A percentile compares a stretch with the other conserved stretches of the same genome.
These are phyloP conservation scores for Acronicta psi DNA, from an alignment of 2,888 invertebrate genomes.

Conservation along the genomic window DNA sequence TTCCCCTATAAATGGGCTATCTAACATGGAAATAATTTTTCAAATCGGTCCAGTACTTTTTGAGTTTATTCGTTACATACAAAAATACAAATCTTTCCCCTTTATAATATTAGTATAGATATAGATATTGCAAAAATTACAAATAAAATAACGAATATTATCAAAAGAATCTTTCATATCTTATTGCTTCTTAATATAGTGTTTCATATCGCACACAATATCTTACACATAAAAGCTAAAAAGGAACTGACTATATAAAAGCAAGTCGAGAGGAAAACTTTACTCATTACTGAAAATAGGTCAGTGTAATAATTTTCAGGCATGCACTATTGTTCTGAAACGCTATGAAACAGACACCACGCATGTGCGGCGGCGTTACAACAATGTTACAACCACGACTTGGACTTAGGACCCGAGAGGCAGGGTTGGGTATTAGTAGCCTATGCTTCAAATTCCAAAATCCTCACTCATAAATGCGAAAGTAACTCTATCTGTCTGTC, in stretches of 20 bases:
- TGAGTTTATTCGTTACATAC: too few species aligned
- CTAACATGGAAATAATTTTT: too few species aligned
- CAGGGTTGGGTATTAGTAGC: background rate
- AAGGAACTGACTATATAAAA: conserved; percentile 13
- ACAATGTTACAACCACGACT: conserved; percentile 6
- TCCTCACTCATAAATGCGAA: too few species aligned
- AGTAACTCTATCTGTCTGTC: too few species aligned
- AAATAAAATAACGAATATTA: background rate
- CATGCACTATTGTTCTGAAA: conserved; percentile 37
- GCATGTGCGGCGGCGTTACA: conserved; percentile 6
- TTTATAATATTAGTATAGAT: too few species aligned
- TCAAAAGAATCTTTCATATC: background rate
- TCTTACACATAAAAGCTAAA: conserved; percentile 7
- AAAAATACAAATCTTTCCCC: too few species aligned
- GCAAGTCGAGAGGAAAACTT: conserved; percentile 35
- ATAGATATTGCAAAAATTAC: background rate
- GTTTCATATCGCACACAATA: conserved; percentile 1
- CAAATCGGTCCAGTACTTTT: too few species aligned
- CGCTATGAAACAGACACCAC: conserved; percentile 17
- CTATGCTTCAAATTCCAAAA: too few species aligned
- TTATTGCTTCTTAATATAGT: background rate
- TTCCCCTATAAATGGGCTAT: too few species aligned
- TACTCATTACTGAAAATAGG: conserved; percentile 45
- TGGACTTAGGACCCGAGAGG: background rate
- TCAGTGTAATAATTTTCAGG: conserved; percentile 42